phyloP scores from a whole-genome alignment of 2,113 vertebrate genomes.

The Lampris incognitus region DNA sequence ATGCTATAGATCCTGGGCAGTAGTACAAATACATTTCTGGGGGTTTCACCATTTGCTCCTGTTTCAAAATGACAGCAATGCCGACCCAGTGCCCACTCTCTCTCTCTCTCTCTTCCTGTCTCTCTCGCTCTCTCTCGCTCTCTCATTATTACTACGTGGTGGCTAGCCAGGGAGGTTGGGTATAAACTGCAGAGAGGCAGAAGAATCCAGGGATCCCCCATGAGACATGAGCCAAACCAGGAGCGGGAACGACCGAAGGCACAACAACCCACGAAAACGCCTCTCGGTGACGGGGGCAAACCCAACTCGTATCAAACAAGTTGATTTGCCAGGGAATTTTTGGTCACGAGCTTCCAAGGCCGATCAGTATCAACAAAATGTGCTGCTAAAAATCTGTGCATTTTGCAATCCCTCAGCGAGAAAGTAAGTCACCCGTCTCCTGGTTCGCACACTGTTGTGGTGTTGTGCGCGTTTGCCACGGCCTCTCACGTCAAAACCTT shows the following conservation, averaged over 20 bases:
- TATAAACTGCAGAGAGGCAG: slow-evolving; percentile 51
- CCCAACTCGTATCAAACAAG: too few species aligned
- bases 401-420: too few species aligned
- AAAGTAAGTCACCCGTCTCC: neutral
- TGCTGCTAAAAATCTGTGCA: too few species aligned
- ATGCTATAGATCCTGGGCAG: neutral
- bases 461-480: too few species aligned
- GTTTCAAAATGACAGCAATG: slow-evolving; percentile 36
- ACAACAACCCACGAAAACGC: too few species aligned
- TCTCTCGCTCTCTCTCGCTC: neutral
- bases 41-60: slow-evolving; percentile 9
- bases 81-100: slow-evolving; percentile 48
- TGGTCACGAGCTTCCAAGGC: neutral
- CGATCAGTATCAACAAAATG: neutral
- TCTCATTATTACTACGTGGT: slow-evolving; percentile 39
- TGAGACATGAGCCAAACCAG: too few species aligned
- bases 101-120: too few species aligned
- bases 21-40: neutral
- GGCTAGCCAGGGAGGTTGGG: slow-evolving; percentile 21
- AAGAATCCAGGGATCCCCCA: slow-evolving; percentile 2
- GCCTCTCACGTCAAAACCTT: too few species aligned
- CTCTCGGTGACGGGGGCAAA: too few species aligned
- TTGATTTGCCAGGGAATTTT: too few species aligned
- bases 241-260: too few species aligned
- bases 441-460: neutral